Base-by-base conservation (phyloP, 1,140 invertebrate species). In the Lethrus apterus region DNA sequence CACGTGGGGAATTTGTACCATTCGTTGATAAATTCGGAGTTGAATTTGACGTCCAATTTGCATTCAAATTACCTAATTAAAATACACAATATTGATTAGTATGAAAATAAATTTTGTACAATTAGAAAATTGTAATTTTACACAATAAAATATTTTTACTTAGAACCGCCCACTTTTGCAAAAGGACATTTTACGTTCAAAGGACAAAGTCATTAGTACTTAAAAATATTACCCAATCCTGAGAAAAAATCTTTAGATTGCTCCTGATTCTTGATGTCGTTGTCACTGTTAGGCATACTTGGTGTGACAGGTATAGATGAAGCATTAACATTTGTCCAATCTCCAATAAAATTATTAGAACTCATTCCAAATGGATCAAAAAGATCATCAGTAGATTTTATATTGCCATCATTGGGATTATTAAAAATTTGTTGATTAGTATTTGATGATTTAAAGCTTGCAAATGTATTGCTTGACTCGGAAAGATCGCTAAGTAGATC, bases 401-500 rank as follows among this genome's bases (percentile, higher is more conserved):
- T 36, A 30, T 44, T 41, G 41, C 19, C 14, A 26, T 15, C 29
- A 21, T 45, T 14, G 20, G 14, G 29, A 17, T 17, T 36, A 9
- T 36, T 10, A 10, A 21, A 19, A n/a, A 36, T 3, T 20, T 36
- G 19, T 10, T 18, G 34, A 15, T 17, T 32, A 2, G 8, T 14
- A n/a, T 11, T 19, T 13, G 34, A 36, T 14, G 10, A 3, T 14
- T 40, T 47, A 4, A 38, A 9, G n/a, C 15, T 19, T n/a, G 43
- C 17, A 21, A 14, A 2, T 5, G 20, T 3, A n/a, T 18, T 21
- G 15, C 19, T 34, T 18, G 50, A 23, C 8, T 38, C 43, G 17
- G 52, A 52, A 14, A 81, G 76, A 17, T 71, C 77, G 23, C 73
- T 77, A 13, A 86, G 67, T 34, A 85, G 65, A 69, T 85, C 81